Conservation (phyloP, 2,797 vertebrate genomes). For the Sebastiscus albofasciatus region DNA sequence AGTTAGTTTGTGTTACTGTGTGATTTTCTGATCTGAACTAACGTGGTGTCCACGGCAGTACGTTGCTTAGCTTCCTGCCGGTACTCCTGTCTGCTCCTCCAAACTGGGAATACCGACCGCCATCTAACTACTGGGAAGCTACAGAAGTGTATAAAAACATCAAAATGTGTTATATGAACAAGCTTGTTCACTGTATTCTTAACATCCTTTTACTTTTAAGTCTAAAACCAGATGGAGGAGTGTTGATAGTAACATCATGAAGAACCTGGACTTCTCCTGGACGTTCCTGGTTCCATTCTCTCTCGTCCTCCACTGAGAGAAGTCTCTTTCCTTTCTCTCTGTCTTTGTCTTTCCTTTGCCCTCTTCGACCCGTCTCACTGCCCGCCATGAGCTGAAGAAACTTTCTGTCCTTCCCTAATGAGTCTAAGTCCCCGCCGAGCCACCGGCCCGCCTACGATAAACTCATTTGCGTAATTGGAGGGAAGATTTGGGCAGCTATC, state of each 20-base stretch:
- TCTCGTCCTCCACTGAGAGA: not conserved
- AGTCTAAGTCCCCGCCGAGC: slow-evolving; percentile 48
- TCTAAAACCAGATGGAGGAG: not conserved
- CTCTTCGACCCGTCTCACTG: not conserved
- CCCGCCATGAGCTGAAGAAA: slow-evolving; percentile 41
- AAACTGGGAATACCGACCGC: no score
- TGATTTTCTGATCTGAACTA: no score
- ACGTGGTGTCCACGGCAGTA: no score
- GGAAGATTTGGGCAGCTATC: slow-evolving; percentile 52
- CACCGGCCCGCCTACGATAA: slow-evolving; percentile 22
- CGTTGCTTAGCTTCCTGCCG: no score
- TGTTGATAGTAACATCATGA: not conserved
- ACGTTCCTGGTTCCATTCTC: not conserved
- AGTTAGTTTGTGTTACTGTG: no score
- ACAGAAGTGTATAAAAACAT: no score
- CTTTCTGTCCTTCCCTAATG: slow-evolving; percentile 58
- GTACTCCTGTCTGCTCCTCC: no score
- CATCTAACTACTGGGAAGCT: no score
- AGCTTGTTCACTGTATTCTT: not conserved
- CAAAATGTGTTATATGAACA: not conserved
- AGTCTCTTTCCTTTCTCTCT: not conserved
- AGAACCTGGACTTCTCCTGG: not conserved
- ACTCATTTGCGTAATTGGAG: slow-evolving; percentile 69
- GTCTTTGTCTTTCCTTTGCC: not conserved
- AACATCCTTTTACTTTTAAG: not conserved